Conservation (phyloP, 92 coral and sea anemone genomes). For the Phenganax stokvisi region DNA sequence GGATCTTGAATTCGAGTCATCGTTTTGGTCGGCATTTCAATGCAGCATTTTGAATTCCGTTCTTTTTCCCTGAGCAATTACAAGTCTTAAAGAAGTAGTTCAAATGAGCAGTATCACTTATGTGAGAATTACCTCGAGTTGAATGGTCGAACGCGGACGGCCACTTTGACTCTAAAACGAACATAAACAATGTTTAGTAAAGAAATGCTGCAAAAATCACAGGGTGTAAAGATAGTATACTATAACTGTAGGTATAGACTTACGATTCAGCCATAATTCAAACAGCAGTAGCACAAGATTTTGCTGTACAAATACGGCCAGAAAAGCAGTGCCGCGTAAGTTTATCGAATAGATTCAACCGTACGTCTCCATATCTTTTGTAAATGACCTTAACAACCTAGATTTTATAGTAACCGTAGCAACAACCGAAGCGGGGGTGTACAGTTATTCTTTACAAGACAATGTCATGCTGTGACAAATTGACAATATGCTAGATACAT, state of each 20-base stretch:
- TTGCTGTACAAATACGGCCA: neutral
- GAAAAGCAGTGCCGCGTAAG: neutral
- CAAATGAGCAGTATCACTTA: neutral
- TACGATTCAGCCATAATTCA: conserved; percentile 68
- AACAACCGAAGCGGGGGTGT: conserved; percentile 13
- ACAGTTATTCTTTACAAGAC: conserved; percentile 3
- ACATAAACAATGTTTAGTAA: conserved; percentile 3
- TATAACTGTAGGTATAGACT: conserved; percentile 43
- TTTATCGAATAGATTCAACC: neutral
- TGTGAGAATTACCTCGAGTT: conserved; percentile 72
- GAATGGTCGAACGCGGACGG: conserved; percentile 98
- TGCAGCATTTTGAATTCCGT: conserved; percentile 71
- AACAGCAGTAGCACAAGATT: neutral
- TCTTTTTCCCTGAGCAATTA: conserved; percentile 65
- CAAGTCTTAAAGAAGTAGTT: neutral
- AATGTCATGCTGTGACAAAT: neutral
- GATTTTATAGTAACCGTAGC: conserved; percentile 26
- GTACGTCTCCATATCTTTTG: conserved; percentile 13
- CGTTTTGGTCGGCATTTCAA: conserved; percentile 83
- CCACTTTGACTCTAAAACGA: conserved; percentile 86
- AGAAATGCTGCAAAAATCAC: neutral
- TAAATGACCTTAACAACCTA: neutral
- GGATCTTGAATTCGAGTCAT: conserved; percentile 87
- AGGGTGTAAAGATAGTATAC: neutral
- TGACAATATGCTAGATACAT: too few relatives aligned